Evolutionary conservation across 2,888 invertebrate species (phyloP).

Genomic region (Helobdella robusta): DNA sequence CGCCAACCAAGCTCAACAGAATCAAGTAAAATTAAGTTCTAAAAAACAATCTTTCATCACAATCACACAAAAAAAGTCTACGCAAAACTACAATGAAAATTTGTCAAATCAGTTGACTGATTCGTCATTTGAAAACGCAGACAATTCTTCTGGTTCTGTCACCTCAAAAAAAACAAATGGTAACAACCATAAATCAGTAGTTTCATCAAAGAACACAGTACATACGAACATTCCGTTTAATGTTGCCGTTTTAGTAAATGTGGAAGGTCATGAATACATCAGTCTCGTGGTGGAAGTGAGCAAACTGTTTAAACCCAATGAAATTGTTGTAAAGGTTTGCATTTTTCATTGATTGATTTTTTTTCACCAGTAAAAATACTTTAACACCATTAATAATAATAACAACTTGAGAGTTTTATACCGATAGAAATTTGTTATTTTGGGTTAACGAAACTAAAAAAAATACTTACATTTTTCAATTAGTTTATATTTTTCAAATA

Average conservation of each 20-base stretch:
- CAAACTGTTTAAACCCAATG: slow-evolving; percentile 24
- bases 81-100: too few relatives aligned
- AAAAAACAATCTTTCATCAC: neutral
- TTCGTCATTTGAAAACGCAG: neutral
- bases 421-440: too few relatives aligned
- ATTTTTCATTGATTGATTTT: neutral
- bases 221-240: slow-evolving; percentile 6
- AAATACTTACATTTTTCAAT: too few relatives aligned
- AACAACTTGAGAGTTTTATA: too few relatives aligned
- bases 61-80: neutral
- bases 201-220: too few relatives aligned
- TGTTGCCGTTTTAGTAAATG: neutral
- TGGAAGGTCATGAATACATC: slow-evolving; percentile 14
- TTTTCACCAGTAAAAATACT: too few relatives aligned
- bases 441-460: too few relatives aligned
- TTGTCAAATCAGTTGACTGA: neutral
- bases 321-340: slow-evolving; percentile 24
- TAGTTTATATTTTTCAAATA: neutral
- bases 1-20: neutral
- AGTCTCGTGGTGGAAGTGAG: slow-evolving; percentile 22
- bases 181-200: too few relatives aligned
- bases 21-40: neutral
- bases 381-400: too few relatives aligned
- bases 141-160: neutral
- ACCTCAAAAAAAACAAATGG: neutral